phyloP scores from a whole-genome alignment of 2,888 invertebrate species.

The Hipparchia semele region DNA sequence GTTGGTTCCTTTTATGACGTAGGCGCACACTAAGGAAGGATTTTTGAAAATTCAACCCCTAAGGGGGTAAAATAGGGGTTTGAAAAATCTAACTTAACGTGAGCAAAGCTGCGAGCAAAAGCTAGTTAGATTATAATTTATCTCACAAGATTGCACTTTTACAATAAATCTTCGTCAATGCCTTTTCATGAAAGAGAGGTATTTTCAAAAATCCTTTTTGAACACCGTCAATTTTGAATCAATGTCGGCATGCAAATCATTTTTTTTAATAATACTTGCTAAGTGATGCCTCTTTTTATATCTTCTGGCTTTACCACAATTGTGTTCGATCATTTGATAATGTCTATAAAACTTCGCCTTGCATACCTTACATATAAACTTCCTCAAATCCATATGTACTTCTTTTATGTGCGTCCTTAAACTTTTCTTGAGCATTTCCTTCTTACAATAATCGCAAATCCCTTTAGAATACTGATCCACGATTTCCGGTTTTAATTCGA shows the following conservation, averaged over 20 bases:
- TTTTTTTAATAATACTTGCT: neutral
- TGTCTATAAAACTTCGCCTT: slow-evolving; percentile 53
- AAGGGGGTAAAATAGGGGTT: no score
- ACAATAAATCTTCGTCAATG: no score
- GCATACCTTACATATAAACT: slow-evolving; percentile 57
- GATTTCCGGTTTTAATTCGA: slow-evolving; percentile 45
- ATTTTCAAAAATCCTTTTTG: neutral
- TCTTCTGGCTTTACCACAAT: slow-evolving; percentile 46
- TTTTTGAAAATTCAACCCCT: no score
- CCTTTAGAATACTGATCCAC: slow-evolving; percentile 55
- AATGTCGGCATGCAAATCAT: neutral
- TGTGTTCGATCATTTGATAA: slow-evolving; percentile 60
- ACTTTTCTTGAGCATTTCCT: slow-evolving; percentile 72
- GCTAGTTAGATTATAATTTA: no score
- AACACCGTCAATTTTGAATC: neutral
- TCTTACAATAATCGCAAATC: slow-evolving; percentile 67
- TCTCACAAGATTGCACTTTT: no score
- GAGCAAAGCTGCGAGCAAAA: no score
- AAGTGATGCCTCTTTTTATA: neutral
- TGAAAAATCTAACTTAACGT: no score
- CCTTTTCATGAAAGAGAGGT: no score
- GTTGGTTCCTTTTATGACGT: no score
- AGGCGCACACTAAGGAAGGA: no score
- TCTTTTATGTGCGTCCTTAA: slow-evolving; percentile 62
- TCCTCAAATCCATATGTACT: slow-evolving; percentile 58